These are phyloP conservation scores for Tauraco erythrolophus DNA, from an alignment of 2,113 vertebrate species.

Conservation along the genomic window DNA sequence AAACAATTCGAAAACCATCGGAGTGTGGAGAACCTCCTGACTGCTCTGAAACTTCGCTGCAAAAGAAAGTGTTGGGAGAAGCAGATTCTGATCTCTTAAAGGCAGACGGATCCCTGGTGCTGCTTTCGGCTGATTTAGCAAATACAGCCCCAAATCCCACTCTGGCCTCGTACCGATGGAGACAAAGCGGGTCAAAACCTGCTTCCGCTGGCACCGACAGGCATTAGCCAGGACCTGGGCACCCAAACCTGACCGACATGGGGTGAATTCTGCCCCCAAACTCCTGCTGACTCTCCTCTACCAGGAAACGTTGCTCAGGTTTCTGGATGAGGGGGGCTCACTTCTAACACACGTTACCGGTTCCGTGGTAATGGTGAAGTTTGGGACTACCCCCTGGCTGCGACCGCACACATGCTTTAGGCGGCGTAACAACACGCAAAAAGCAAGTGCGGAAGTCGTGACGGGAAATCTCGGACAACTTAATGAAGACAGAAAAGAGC, in stretches of 20 bases:
- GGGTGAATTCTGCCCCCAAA: background rate
- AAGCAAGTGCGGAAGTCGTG: background rate
- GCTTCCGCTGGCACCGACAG: fast-evolving
- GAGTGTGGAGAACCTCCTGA: background rate
- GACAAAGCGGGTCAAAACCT: background rate
- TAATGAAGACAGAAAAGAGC: background rate
- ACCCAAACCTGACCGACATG: background rate
- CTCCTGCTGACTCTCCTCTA: background rate
- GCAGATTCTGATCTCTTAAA: background rate
- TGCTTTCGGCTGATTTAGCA: background rate
- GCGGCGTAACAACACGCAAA: background rate
- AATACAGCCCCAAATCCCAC: background rate
- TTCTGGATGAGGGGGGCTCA: background rate
- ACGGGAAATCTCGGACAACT: background rate
- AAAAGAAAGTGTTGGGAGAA: background rate
- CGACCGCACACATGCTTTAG: background rate
- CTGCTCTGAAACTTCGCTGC: background rate
- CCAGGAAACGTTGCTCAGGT: no score
- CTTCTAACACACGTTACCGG: fast-evolving
- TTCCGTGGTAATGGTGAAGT: background rate
- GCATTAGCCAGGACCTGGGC: background rate
- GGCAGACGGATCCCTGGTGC: background rate
- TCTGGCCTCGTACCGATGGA: background rate
- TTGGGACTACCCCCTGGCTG: background rate
- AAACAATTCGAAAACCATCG: background rate